Base-by-base conservation (phyloP, 2,797 vertebrate genomes). In the Numenius phaeopus region DNA sequence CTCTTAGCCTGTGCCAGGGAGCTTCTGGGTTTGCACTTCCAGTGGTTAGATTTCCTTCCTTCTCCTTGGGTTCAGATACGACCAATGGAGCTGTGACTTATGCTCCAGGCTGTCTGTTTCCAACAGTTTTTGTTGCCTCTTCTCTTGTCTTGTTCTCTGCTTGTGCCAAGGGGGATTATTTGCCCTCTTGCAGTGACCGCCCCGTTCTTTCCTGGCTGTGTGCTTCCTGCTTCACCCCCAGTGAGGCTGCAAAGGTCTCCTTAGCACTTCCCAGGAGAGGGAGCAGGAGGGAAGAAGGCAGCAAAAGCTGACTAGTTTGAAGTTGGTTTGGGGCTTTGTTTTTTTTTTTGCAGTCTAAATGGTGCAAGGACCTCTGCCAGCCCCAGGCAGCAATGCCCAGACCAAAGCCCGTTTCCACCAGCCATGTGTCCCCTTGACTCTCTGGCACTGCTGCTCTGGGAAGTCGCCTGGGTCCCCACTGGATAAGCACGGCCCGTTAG, bases 401-500 rank as follows among this genome's bases (percentile, higher is more conserved):
- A 64, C 62, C 22, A 66, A 81, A 87, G 11, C 16, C 14, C 54
- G 50, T 49, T 85, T 54, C 32, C 23, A 14, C 9, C 2, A 1
- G 7, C 37, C 3, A 0, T 11, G 13, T 62, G 52, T 67, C n/a
- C 37, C 14, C 59, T 70, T 69, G 69, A 8, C 49, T 47, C 4
- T 4, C 34, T 71, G 59, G 32, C 17, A 49, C 19, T 79, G 34
- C 42, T 42, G 15, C 64, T 80, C 54, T 40, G 40, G 44, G 23
- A 71, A 79, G 57, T 30, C 1, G 1, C 4, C 4, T 29, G 42
- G 44, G 37, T 81, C 20, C 21, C 13, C 7, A 2, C 11, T 18
- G 44, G 10, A 16, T 1, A 2, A 73, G 4, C 1, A 0, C 44
- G 34, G 20, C 46, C 27, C n/a, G 70, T 73, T 0, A 1, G 42